Base-by-base conservation (phyloP, 1,140 invertebrate genomes). In the Brachionus plicatilis region DNA sequence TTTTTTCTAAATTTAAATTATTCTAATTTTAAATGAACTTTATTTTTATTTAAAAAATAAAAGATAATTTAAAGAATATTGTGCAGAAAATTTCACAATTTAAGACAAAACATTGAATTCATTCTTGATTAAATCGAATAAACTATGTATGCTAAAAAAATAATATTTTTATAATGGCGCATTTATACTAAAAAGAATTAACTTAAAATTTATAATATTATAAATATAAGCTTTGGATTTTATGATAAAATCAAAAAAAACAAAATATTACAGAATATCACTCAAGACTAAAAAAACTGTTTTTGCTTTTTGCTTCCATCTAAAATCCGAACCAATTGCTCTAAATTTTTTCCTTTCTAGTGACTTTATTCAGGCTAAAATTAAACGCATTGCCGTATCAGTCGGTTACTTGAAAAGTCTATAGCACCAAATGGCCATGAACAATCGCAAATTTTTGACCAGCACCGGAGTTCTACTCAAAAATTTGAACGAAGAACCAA, bases 391-490 rank as follows among this genome's bases (percentile, higher is more conserved):
- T 20, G 6, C 41, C 33, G 68, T 43, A 72, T 17, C 29, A 43
- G 8, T 20, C 29, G 41, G 41, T 72, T 20, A 72, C 68, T 41
- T 72, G 68, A 72, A 17, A 41, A 41, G 11, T 43, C 41, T 43
- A 43, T 43, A 20, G 9, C 33, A 41, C 33, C 27, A 72, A n/a
- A 17, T 43, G 20, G 41, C 17, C 17, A 82, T 82, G 79, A 82
- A 82, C 79, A 82, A 82, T 47, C 50, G 53, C n/a, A 82, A 82
- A 33, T 82, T 24, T 37, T 82, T 82, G 53, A 82, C 79, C 8
- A 82, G 79, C 53, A 82, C 79, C 14, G 79, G 79, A 27, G 41
- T 82, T 20, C 41, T 82, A 17, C 53, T 82, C 11, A 82, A 82
- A 20, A 82, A 27, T 65, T 11, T 82, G 20, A 68, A 60, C 27